phyloP scores from a whole-genome alignment of 2,797 vertebrate species.

The Clarias laeviceps region DNA sequence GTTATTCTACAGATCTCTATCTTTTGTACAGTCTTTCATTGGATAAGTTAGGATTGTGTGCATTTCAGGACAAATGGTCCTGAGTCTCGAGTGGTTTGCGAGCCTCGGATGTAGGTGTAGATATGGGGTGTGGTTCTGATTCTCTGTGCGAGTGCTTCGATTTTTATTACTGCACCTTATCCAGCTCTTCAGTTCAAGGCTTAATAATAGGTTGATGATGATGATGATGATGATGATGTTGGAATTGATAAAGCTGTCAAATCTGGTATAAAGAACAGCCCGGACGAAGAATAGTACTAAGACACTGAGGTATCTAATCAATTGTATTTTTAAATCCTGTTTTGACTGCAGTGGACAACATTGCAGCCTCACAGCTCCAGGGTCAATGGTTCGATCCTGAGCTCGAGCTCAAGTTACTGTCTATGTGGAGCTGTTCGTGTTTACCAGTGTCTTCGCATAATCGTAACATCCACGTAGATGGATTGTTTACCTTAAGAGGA shows the following conservation, averaged over 20 bases:
- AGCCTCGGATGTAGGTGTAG: conserved; percentile 1
- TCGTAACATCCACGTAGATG: neutral
- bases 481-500: neutral
- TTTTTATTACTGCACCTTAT: conserved; percentile 4
- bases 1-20: neutral
- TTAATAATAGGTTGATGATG: neutral
- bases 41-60: neutral
- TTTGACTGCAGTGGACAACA: neutral
- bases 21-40: neutral
- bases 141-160: neutral
- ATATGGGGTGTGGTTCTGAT: conserved; percentile 30
- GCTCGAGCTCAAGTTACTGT: neutral
- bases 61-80: neutral
- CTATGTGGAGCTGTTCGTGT: neutral
- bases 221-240: neutral
- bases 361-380: neutral
- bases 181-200: neutral
- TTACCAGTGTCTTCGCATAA: neutral
- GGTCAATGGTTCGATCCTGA: neutral
- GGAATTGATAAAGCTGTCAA: neutral
- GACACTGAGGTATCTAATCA: neutral
- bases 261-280: neutral
- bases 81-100: neutral
- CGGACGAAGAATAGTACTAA: neutral
- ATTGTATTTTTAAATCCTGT: neutral